These are phyloP conservation scores for Centropus bengalensis DNA, from an alignment of 2,113 vertebrate genomes.

Conservation along the genomic window DNA sequence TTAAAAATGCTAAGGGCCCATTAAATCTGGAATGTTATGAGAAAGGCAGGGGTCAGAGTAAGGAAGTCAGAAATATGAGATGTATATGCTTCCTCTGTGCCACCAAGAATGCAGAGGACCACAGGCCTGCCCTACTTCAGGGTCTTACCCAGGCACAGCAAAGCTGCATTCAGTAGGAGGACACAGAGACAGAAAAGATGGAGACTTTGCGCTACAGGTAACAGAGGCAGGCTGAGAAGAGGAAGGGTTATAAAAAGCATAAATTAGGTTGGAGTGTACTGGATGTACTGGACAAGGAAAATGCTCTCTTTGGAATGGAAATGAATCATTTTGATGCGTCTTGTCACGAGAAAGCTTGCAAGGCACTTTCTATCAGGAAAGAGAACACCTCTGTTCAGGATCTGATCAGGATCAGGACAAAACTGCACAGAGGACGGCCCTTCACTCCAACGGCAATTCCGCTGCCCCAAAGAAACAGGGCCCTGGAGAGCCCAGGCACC, in stretches of 20 bases:
- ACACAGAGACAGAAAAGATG: neutral
- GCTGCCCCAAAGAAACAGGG: fast-evolving
- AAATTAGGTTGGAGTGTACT: neutral
- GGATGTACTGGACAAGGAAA: neutral
- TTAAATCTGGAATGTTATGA: neutral
- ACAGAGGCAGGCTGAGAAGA: neutral
- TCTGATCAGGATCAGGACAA: neutral
- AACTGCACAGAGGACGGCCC: neutral
- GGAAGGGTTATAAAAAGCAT: neutral
- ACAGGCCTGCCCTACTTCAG: neutral
- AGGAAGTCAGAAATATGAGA: neutral
- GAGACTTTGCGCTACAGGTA: neutral
- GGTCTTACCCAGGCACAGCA: neutral
- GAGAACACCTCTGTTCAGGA: neutral
- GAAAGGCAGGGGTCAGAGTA: neutral
- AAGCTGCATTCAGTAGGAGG: fast-evolving
- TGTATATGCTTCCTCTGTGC: neutral
- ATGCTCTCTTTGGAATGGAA: neutral
- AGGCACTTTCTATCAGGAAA: neutral
- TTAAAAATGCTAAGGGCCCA: neutral
- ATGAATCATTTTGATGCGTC: neutral
- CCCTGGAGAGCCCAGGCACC: neutral
- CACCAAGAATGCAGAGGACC: neutral
- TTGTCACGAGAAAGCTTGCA: neutral
- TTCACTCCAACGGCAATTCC: neutral